A percentile compares a stretch with the other conserved stretches of the same genome.
These are phyloP conservation scores for Thymelicus acteon DNA, from an alignment of 2,888 invertebrate species.

Conservation along the genomic window DNA sequence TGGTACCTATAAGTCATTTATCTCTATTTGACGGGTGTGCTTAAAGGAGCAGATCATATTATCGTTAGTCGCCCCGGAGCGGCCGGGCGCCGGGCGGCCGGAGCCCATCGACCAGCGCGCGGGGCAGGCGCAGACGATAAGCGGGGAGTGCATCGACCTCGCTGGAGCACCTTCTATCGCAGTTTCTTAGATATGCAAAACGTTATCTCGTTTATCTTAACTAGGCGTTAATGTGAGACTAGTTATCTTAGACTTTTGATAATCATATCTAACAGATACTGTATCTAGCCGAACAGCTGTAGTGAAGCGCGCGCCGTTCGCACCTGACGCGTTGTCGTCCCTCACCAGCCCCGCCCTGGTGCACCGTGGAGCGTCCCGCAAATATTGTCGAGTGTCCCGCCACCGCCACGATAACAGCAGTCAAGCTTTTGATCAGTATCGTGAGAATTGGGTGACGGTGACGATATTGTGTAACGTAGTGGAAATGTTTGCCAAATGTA, in stretches of 20 bases:
- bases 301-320: constrained; percentile 39
- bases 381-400: not conserved
- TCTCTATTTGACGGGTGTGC: too few relatives aligned
- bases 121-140: constrained; percentile 34
- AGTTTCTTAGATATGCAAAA: constrained; percentile 78
- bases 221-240: constrained; percentile 77
- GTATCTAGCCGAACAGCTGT: constrained; percentile 67
- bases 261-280: constrained; percentile 78
- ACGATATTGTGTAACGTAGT: not conserved
- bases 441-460: constrained; percentile 31
- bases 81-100: constrained; percentile 10
- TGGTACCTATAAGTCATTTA: too few relatives aligned
- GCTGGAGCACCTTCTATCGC: constrained; percentile 60
- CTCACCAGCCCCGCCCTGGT: not conserved
- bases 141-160: constrained; percentile 66
- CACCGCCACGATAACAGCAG: not conserved
- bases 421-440: constrained; percentile 5
- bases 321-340: constrained; percentile 32
- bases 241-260: constrained; percentile 78
- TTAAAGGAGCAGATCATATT: too few relatives aligned
- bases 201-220: constrained; percentile 83
- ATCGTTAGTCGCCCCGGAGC: too few relatives aligned
- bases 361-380: not conserved
- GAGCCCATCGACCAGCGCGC: constrained; percentile 12
- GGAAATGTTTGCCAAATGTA: constrained; percentile 4